A percentile compares a stretch with the other conserved stretches of the same genome.
Conservation (phyloP, 2,113 vertebrate genomes). For the Phainopepla nitens region DNA sequence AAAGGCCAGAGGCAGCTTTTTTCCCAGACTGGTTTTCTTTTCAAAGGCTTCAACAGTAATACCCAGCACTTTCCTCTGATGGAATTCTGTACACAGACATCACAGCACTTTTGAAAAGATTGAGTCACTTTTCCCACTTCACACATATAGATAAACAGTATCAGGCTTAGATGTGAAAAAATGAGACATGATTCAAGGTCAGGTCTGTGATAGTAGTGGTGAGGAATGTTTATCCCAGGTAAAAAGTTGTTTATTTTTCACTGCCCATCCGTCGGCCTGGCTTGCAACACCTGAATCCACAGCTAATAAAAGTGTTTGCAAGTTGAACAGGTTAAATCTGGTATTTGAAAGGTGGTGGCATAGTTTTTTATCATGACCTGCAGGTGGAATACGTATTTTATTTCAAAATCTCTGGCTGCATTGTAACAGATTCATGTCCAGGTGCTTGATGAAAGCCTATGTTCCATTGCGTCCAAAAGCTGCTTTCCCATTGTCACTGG, state of each 20-base stretch:
- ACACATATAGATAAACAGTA: neutral
- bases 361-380: neutral
- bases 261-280: rapidly evolving
- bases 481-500: neutral
- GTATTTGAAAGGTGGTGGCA: neutral
- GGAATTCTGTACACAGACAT: neutral
- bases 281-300: neutral
- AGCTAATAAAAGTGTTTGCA: neutral
- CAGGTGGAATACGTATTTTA: neutral
- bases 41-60: neutral
- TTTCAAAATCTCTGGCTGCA: neutral
- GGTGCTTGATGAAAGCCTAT: neutral
- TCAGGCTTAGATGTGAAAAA: neutral
- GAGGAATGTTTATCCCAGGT: neutral
- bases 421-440: neutral
- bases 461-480: neutral
- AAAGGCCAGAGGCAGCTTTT: neutral
- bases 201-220: rapidly evolving
- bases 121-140: neutral
- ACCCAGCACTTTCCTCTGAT: neutral
- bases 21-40: neutral
- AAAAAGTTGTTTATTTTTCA: neutral
- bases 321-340: neutral
- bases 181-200: neutral
- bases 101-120: neutral